Conservation (phyloP, 2,113 vertebrate genomes). For the Anarhynchus alexandrinus region DNA sequence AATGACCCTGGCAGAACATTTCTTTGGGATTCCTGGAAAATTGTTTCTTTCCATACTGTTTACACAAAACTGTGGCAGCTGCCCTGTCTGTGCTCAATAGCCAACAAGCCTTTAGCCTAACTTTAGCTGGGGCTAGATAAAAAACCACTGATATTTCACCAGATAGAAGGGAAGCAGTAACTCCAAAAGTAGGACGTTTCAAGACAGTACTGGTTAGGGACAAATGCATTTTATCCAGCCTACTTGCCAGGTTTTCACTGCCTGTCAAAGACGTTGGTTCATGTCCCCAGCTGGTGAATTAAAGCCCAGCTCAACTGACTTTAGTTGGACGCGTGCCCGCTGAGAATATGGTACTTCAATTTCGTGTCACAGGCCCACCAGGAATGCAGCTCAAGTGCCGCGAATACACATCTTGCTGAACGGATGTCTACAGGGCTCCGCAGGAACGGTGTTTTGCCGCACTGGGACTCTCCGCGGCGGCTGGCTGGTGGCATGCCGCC, state of each 20-base stretch:
- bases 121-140: neutral
- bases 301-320: neutral
- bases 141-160: neutral
- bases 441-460: neutral
- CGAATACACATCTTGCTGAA: neutral
- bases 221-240: neutral
- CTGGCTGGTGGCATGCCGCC: neutral
- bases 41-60: neutral
- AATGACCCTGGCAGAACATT: neutral
- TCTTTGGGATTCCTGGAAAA: neutral
- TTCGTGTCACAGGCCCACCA: neutral
- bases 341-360: neutral
- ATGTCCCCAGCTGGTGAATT: neutral
- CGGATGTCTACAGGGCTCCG: neutral
- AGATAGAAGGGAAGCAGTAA: neutral
- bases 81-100: neutral
- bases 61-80: neutral
- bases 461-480: neutral
- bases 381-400: neutral
- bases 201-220: neutral
- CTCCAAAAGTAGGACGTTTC: neutral
- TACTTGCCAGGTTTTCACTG: neutral
- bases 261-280: neutral
- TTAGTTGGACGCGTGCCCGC: rapidly evolving
- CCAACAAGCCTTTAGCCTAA: neutral